A percentile compares a stretch with the other conserved stretches of the same genome.
These are phyloP conservation scores for Terebella lapidaria DNA, from an alignment of 2,888 invertebrate species.

Conservation along the genomic window DNA sequence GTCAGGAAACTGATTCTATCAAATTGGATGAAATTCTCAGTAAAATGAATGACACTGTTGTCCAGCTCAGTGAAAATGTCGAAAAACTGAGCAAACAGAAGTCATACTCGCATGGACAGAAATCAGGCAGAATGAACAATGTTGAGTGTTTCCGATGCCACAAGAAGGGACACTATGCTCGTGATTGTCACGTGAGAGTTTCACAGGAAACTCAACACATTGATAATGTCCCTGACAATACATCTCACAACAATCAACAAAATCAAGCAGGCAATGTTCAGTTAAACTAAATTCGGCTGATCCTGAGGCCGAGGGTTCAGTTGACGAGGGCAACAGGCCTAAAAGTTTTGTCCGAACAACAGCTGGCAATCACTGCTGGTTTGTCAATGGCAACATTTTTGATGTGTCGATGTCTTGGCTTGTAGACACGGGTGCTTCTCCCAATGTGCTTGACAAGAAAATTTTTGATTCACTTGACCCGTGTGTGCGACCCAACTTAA, in stretches of 20 bases:
- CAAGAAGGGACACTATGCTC: neutral
- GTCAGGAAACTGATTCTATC: neutral
- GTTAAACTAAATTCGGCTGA: neutral
- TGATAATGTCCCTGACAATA: no score
- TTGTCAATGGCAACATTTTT: neutral
- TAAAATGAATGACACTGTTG: neutral
- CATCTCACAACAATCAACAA: no score
- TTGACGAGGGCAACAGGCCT: neutral
- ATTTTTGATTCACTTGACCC: neutral
- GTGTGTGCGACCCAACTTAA: neutral
- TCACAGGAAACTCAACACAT: neutral
- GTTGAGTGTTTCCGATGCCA: neutral
- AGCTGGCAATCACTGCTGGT: neutral
- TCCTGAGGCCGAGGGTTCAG: constrained; percentile 1
- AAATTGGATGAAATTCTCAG: neutral
- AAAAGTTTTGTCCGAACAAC: neutral
- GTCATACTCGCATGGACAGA: no score
- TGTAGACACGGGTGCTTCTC: neutral
- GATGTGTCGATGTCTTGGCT: neutral
- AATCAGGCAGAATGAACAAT: neutral
- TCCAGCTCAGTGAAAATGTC: no score
- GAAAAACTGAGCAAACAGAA: no score
- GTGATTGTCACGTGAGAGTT: neutral
- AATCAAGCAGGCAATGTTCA: neutral
- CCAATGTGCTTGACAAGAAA: neutral